Percentiles rank a stretch among this genome's conserved stretches.
Conservation (phyloP, 92 coral and sea anemone species). For the Porites evermanni region DNA sequence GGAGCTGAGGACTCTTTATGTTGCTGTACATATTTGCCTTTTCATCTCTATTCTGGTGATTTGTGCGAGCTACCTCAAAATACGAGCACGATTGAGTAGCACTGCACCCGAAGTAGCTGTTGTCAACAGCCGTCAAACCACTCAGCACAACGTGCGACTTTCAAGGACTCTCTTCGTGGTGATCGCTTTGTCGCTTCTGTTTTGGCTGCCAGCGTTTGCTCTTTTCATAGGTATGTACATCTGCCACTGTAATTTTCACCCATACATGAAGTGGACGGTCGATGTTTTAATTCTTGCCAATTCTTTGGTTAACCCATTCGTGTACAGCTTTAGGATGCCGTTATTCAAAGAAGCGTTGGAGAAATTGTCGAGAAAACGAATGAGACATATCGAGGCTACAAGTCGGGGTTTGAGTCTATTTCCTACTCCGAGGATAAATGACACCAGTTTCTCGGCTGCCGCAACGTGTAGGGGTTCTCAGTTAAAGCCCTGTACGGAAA, state of each 20-base stretch:
- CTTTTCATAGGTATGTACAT: background rate
- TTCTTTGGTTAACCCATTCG: conserved; percentile 20
- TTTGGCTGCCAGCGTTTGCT: conserved; percentile 7
- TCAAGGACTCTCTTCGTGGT: background rate
- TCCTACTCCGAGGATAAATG: too few species aligned
- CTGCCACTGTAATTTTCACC: background rate
- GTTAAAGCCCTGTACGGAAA: too few species aligned
- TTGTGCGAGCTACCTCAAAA: background rate
- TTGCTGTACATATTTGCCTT: background rate
- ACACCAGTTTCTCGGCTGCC: too few species aligned
- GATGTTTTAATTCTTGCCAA: conserved; percentile 2
- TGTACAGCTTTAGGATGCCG: conserved; percentile 23
- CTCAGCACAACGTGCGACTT: background rate
- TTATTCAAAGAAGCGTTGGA: conserved; percentile 15
- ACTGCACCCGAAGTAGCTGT: background rate
- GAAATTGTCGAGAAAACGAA: background rate
- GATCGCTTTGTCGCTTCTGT: background rate
- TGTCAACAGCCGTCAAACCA: background rate
- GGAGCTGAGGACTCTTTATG: background rate
- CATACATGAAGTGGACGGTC: background rate
- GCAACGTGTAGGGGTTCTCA: too few species aligned
- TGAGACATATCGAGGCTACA: background rate
- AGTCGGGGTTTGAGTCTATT: too few species aligned
- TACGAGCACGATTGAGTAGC: background rate
- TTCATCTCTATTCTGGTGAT: background rate